These are phyloP conservation scores for Limulus polyphemus DNA, from an alignment of 2,888 invertebrate genomes.

Conservation along the genomic window DNA sequence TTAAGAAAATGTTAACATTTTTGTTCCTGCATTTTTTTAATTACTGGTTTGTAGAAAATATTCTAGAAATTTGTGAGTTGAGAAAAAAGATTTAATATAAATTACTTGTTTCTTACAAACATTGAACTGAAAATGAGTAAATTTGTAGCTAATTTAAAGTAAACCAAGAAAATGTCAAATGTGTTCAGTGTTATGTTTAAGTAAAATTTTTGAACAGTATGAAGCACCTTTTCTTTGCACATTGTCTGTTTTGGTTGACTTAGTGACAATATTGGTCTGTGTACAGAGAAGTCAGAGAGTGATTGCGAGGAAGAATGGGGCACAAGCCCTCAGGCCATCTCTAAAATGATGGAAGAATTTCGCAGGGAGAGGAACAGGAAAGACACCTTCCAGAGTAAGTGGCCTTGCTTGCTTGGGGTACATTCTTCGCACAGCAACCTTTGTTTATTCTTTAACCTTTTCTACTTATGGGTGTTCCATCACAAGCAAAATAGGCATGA, in stretches of 20 bases:
- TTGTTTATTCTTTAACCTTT: too few relatives aligned
- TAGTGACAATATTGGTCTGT: slow-evolving; percentile 4
- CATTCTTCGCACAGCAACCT: too few relatives aligned
- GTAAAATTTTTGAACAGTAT: not conserved
- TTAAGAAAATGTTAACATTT: too few relatives aligned
- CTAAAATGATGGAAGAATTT: slow-evolving; percentile 40
- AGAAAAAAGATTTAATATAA: not conserved
- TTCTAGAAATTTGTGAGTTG: not conserved
- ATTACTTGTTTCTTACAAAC: not conserved
- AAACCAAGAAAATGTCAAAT: not conserved
- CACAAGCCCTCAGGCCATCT: slow-evolving; percentile 37
- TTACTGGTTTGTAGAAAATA: not conserved
- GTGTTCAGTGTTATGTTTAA: not conserved
- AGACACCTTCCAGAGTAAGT: slow-evolving; percentile 18
- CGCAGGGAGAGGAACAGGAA: slow-evolving; percentile 34
- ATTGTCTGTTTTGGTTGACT: too few relatives aligned
- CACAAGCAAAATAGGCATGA: too few relatives aligned
- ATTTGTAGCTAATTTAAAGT: too few relatives aligned
- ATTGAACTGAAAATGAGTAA: too few relatives aligned
- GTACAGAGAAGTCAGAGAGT: slow-evolving; percentile 22
- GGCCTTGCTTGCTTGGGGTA: not conserved
- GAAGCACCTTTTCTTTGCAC: not conserved
- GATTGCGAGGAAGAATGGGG: slow-evolving; percentile 35
- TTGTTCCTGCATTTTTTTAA: not conserved
- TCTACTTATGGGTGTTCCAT: too few relatives aligned